Percentiles rank a stretch among this genome's conserved stretches.
Conservation (phyloP, 92 coral and sea anemone genomes). For the Actinernus sp. region DNA sequence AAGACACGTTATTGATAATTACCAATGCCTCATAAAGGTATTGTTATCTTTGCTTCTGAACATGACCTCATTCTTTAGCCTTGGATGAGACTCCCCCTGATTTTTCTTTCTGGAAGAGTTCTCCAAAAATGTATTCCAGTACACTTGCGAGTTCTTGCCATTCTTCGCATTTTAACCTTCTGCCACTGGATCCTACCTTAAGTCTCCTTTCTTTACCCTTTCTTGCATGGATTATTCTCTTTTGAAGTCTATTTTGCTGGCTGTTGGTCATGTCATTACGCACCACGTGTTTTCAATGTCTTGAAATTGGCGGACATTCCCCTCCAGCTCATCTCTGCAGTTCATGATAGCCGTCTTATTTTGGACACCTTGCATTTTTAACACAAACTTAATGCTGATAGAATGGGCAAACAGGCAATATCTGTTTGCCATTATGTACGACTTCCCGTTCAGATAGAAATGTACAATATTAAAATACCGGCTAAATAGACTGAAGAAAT, state of each 20-base stretch:
- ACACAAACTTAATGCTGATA: constrained; percentile 27
- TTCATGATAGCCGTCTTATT: constrained; percentile 23
- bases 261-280: too few species aligned
- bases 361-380: constrained; percentile 18
- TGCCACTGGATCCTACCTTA: constrained; percentile 5
- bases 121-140: too few species aligned
- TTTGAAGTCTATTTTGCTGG: too few species aligned
- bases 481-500: constrained; percentile 2
- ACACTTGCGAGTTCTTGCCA: too few species aligned
- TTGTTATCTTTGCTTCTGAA: constrained; percentile 32
- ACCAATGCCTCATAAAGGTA: constrained; percentile 22
- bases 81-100: constrained; percentile 33
- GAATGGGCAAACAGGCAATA: constrained; percentile 25
- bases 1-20: constrained; percentile 19
- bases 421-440: too few species aligned
- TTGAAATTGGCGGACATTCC: too few species aligned
- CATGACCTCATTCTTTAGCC: constrained; percentile 5
- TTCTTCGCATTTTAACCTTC: constrained; percentile 21
- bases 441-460: too few species aligned
- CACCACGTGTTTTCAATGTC: too few species aligned
- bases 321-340: constrained; percentile 32
- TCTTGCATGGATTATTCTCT: constrained; percentile 6
- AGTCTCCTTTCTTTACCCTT: constrained; percentile 20
- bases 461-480: constrained; percentile 22
- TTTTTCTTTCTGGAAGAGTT: neutral